Evolutionary conservation across 1,140 invertebrate genomes (phyloP), one percentile per base, ranked within the genome.

Genomic region (Bombus huntii): DNA sequence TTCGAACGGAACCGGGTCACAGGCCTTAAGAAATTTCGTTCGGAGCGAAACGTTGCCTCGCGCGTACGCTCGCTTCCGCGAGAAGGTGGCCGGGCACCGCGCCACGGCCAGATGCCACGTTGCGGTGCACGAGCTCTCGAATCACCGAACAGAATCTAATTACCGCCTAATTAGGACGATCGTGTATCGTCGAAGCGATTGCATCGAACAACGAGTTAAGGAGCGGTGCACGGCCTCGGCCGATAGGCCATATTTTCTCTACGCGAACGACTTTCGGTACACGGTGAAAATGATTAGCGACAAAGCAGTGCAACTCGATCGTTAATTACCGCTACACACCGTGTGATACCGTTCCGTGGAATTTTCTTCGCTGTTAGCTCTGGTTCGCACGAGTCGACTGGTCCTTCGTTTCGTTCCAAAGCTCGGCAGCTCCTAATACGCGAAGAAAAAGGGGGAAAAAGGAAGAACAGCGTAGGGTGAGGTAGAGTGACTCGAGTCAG

Each of bases 131-230:
- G 89, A 93, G 76, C 88, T n/a, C 59, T 90, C 78, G 78, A 73
- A 90, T 90, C 88, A 82, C 90, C 83, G 87, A 88, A 89, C 88
- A 89, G 91, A 91, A 91, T 92, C 91, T 92, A 92, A 92, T 92
- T 92, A 92, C 89, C 88, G 85, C 71, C 91, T 92, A 92, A 92
- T 92, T 92, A 92, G 91, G 85, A 89, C 88, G 91, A 92, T 92
- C 91, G 87, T 92, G 88, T 92, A 91, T 91, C 88, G 87, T 88
- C 68, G 74, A 59, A 74, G 83, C 84, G 91, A 92, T 92, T 90
- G 83, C 87, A 92, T 90, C 91, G 83, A 89, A 88, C 89, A 91
- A 87, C 87, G 83, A 88, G 89, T 87, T 88, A 87, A 88, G 68
- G 74, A 89, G 66, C 59, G 77, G 68, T 83, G 77, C 81, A 77